Evolutionary conservation across 2,113 vertebrate genomes (phyloP), one percentile per base, ranked within the genome.

Genomic region (Salvelinus fontinalis): DNA sequence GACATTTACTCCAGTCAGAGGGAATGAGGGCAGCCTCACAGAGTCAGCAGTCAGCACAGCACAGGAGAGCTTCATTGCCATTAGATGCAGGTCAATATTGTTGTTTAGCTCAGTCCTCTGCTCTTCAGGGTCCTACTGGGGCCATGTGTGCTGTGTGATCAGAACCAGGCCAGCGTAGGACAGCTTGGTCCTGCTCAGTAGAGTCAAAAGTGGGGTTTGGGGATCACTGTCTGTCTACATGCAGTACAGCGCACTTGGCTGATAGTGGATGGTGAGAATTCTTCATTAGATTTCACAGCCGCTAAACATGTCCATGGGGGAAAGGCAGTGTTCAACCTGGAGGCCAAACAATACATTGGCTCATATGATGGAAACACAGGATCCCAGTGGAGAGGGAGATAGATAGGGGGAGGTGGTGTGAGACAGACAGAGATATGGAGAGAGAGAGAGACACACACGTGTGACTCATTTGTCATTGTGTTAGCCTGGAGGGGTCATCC

Each of bases 381-480:
- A 49, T 16, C 79, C 64, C 22, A 71, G 57, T 4, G 60, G 62
- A 73, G 71, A 75, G 5, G 72, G 51, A 20, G 67, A 81, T 11
- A 11, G 34, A 39, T 7, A 39, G 34, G 24, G 5, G 14, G 8
- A 12, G 4, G 39, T 14, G 11, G 39, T 44, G 39, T 44, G 39
- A 39, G 39, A 22, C 69, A 84, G 84, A 70, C 16, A 26, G 18
- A 49, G 20, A 16, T 7, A 48, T 9, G 2, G 29, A 13, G 69
- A 29, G 70, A 57, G 49, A 72, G 3, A 44, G 2, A 44, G 8
- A 44, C 39, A 9, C 39, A 39, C 39, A 54, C 8, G 20, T 69
- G 79, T 89, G 85, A 86, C 83, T 91, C 81, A 89, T 89, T 70
- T 81, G 71, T 82, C 84, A 85, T 81, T 88, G 80, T 78, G 81